Conservation (phyloP, 2,797 vertebrate species). For the Vipera latastei region DNA sequence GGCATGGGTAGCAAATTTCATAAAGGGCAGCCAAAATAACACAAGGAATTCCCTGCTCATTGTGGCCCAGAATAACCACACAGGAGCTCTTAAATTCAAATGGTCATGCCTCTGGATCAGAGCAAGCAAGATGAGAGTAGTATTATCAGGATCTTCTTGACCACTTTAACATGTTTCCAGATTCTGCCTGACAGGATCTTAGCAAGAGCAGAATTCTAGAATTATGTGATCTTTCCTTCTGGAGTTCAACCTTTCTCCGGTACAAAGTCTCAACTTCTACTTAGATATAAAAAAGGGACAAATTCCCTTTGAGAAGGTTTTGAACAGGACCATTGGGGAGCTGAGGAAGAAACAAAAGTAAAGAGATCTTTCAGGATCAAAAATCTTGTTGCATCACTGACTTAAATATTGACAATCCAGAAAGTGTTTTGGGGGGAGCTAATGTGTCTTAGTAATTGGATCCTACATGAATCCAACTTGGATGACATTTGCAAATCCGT, state of each 20-base stretch:
- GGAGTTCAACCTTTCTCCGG: accelerated
- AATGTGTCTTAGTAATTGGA: background rate
- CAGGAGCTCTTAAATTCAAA: background rate
- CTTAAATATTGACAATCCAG: background rate
- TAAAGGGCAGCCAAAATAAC: background rate
- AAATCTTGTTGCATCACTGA: background rate
- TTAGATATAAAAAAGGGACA: background rate
- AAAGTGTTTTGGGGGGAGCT: background rate
- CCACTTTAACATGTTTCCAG: background rate
- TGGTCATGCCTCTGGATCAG: background rate
- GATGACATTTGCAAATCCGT: background rate
- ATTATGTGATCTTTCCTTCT: background rate
- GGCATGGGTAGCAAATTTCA: background rate
- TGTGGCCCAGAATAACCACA: background rate
- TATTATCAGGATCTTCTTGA: background rate
- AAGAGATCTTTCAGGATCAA: background rate
- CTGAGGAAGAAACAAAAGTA: background rate
- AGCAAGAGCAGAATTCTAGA: background rate
- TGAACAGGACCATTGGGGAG: background rate
- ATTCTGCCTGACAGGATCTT: background rate
- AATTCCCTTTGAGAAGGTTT: background rate
- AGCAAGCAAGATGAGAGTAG: background rate
- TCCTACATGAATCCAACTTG: background rate
- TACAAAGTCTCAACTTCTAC: background rate
- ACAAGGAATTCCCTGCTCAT: background rate